Percentiles rank a stretch among this genome's conserved stretches.
phyloP scores from a whole-genome alignment of 2,797 vertebrate species.

The Lepus townsendii region DNA sequence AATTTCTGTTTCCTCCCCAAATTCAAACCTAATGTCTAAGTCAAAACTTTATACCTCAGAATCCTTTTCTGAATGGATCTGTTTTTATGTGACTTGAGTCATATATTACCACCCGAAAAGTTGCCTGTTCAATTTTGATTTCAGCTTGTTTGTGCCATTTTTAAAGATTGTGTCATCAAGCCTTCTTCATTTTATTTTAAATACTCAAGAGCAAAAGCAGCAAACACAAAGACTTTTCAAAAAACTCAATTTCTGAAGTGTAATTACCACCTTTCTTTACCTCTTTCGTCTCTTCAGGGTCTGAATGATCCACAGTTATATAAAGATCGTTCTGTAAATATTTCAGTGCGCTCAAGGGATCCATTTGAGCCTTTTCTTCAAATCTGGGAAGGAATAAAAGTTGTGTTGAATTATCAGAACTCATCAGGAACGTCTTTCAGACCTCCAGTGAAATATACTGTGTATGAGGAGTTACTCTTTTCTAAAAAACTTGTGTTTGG shows the following conservation, averaged over 20 bases:
- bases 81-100: constrained; percentile 25
- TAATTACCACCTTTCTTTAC: constrained; percentile 86
- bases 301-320: constrained; percentile 98
- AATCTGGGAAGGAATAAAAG: constrained; percentile 90
- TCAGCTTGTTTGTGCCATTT: neutral
- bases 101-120: constrained; percentile 30
- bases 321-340: constrained; percentile 99
- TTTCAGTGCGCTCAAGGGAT: constrained; percentile 97
- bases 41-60: constrained; percentile 48
- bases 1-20: constrained; percentile 48
- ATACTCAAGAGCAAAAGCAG: constrained; percentile 38
- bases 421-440: constrained; percentile 48
- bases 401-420: constrained; percentile 16
- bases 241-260: constrained; percentile 61
- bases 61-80: constrained; percentile 40
- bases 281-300: constrained; percentile 99
- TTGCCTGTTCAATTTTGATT: constrained; percentile 37
- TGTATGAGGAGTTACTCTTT: neutral
- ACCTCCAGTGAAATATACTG: neutral
- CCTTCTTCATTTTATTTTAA: constrained; percentile 67
- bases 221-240: constrained; percentile 44
- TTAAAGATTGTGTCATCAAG: constrained; percentile 21
- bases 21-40: constrained; percentile 41
- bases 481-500: neutral
- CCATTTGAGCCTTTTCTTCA: constrained; percentile 98